Evolutionary conservation across 2,113 vertebrate genomes (phyloP), one percentile per base, ranked within the genome.

Genomic region (Dipodomys merriami): DNA sequence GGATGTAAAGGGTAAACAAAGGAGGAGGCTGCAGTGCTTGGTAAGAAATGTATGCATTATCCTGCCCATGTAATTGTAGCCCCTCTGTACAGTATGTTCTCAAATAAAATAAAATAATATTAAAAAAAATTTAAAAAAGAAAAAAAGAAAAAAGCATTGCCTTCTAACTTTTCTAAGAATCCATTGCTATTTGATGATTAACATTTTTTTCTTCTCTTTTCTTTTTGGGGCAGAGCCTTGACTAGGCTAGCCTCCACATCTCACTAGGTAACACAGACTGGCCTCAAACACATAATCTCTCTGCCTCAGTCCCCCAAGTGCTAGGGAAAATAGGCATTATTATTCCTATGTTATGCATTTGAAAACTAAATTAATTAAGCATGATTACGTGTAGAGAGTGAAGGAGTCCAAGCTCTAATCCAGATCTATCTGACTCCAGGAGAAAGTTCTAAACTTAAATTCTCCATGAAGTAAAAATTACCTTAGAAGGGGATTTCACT

Each of bases 361-460:
- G 30, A 44, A 92, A 79, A 72, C 73, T 23, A 5, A 79, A 85
- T 27, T 71, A 73, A 78, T 46, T 68, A 84, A 62, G 33, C 29
- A 64, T 11, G 72, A 20, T 64, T 49, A 65, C 9, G 33, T 46
- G 13, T 46, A 78, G 20, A 62, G 53, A 78, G 35, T 49, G 67
- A 2, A 79, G 23, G 30, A 65, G 12, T 76, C 44, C 53, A 44
- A 49, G 71, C 64, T 82, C 60, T 67, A 74, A 39, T 12, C 27
- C 25, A 53, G 46, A 49, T 49, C 49, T 49, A 18, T 29, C 22
- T 84, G 46, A 68, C 33, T 77, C 27, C 33, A 77, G 60, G 25
- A 91, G n/a, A 77, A 91, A 84, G 57, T 20, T 83, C 72, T 91
- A 67, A 44, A 5, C 62, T 27, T n/a, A 77, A 84, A 77, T 13